Evolutionary conservation across 1,140 invertebrate species (phyloP), one percentile per base, ranked within the genome.

Genomic region (Kradibia gibbosae): DNA sequence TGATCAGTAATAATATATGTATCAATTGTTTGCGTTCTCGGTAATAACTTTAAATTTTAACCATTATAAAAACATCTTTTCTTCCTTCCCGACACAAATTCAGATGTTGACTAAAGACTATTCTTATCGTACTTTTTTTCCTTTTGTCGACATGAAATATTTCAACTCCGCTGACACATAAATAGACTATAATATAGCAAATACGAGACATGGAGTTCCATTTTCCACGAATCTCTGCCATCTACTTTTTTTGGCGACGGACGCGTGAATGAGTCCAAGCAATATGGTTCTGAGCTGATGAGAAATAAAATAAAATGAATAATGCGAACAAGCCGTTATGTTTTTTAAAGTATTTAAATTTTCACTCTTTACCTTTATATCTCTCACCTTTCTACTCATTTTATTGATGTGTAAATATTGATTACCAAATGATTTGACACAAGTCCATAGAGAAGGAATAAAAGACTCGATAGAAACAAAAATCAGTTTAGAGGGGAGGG

Each of bases 301-400:
- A 39, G n/a, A 60, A 75, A 11, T 75, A 75, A 75, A 60, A 75
- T 42, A 7, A 57, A 75, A 75, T n/a, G n/a, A n/a, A n/a, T n/a
- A 60, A 15, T 57, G 73, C 34, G 28, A 25, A 13, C 22, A 22
- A 39, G 72, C 28, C 53, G 36, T 34, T 57, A 42, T 25, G 28
- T 57, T 36, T 36, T 42, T 55, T 73, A 73, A 36, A 31, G 73
- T 13, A 55, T 50, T 73, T 73, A 55, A 73, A 73, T 73, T 13
- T n/a, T 7, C 17, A 0, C 65, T 31, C 36, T 1, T 1, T 22
- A 10, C 31, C 36, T 17, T 22, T 22, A 22, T 22, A 17, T 17
- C 45, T 1, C 31, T 1, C 62, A 13, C 31, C 10, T 4, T 3
- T 34, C 25, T 20, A 28, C 0, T 11, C 48, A 2, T 55, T 60